Evolutionary conservation across 1,140 invertebrate species (phyloP).

Genomic region (Teleopsis dalmanni): DNA sequence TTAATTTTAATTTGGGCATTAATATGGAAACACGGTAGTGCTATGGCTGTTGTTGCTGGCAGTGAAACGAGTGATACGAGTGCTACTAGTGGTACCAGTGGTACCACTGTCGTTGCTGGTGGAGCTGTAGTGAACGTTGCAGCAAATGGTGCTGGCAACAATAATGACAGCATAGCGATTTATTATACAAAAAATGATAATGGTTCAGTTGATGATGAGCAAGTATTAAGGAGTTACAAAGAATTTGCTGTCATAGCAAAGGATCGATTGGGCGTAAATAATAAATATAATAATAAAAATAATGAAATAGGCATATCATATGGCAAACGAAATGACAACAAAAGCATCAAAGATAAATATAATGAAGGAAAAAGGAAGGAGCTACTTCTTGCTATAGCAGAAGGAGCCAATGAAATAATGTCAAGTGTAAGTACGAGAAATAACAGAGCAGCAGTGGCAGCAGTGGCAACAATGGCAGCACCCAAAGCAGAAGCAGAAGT

Average conservation of each 20-base stretch:
- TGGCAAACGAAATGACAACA: conserved; percentile 5
- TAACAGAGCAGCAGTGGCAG: background rate
- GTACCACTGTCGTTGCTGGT: background rate
- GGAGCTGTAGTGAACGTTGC: background rate
- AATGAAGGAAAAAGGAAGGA: no score
- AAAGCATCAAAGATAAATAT: background rate
- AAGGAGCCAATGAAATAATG: background rate
- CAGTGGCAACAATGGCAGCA: background rate
- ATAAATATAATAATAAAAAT: conserved; percentile 5
- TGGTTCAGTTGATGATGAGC: background rate
- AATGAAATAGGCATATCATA: background rate
- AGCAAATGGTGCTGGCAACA: background rate
- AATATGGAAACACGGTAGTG: conserved; percentile 7
- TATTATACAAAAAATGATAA: background rate
- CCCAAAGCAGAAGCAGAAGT: background rate
- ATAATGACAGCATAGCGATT: background rate
- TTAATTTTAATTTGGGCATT: conserved; percentile 17
- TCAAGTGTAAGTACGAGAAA: background rate
- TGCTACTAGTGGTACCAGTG: background rate
- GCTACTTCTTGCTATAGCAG: no score
- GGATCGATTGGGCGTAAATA: background rate
- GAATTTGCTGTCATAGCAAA: background rate
- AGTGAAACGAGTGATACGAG: background rate
- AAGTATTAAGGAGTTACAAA: background rate
- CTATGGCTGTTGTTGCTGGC: background rate